Evolutionary conservation across 2,113 vertebrate genomes (phyloP).

Genomic region (Rhizomys pruinosus): DNA sequence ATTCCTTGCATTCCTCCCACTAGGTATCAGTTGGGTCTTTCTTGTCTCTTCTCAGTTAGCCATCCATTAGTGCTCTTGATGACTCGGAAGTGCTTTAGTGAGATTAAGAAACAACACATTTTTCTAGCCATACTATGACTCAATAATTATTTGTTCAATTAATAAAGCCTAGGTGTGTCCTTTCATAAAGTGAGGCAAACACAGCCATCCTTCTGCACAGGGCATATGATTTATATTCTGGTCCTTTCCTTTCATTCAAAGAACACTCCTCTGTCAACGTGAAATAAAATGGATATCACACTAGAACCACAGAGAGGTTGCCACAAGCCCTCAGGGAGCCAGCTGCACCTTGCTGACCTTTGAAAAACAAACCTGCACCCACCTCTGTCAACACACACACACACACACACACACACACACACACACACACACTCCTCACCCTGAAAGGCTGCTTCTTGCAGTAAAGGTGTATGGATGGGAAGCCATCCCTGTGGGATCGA

Average conservation of each 20-base stretch:
- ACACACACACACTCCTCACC: not conserved
- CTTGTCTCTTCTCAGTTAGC: not conserved
- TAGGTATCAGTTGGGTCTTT: not conserved
- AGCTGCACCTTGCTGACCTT: not conserved
- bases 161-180: not conserved
- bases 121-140: not conserved
- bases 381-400: not conserved
- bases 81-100: not conserved
- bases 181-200: not conserved
- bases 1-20: too few relatives aligned
- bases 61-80: rapidly evolving
- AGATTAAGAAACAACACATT: not conserved
- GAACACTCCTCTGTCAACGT: not conserved
- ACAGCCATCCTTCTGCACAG: not conserved
- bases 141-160: not conserved
- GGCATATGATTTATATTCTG: not conserved
- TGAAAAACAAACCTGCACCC: not conserved
- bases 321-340: not conserved
- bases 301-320: not conserved
- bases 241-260: not conserved
- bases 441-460: not conserved
- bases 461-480: not conserved
- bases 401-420: not conserved
- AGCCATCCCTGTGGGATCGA: not conserved
- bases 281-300: not conserved